These are phyloP conservation scores for Drosophila kanapiae DNA, from an alignment of 1,140 invertebrate species.

Conservation along the genomic window DNA sequence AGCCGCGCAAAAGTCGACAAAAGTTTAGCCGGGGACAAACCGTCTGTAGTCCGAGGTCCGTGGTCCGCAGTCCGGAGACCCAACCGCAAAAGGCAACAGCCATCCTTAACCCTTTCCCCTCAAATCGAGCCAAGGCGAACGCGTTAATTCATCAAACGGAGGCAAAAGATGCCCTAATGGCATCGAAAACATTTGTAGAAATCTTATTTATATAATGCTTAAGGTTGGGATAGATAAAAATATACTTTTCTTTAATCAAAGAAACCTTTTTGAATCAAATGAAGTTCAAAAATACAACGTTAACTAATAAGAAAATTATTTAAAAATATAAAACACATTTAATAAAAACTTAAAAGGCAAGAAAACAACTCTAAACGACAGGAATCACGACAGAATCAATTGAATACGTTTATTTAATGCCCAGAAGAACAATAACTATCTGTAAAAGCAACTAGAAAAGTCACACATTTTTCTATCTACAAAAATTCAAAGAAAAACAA, in stretches of 20 bases:
- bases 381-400: too few species aligned
- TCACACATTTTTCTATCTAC: not conserved
- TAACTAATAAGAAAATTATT: not conserved
- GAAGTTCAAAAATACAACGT: too few species aligned
- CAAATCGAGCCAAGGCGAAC: constrained; percentile 6
- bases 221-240: not conserved
- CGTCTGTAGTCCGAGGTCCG: constrained; percentile 20
- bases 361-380: not conserved
- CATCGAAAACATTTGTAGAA: not conserved
- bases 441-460: not conserved
- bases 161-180: constrained; percentile 11
- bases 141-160: constrained; percentile 30
- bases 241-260: not conserved
- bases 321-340: not conserved
- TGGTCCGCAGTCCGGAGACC: constrained; percentile 9
- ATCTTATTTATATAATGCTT: not conserved
- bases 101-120: constrained; percentile 2
- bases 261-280: not conserved
- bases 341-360: rapidly evolving
- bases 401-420: too few species aligned
- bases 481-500: not conserved
- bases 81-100: constrained; percentile 68
- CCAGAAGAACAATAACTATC: too few species aligned
- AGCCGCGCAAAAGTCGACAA: constrained; percentile 66
- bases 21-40: constrained; percentile 70